Percentiles rank a stretch among this genome's conserved stretches.
Evolutionary conservation across 2,888 invertebrate genomes (phyloP).

Genomic region (Drosophila putrida): DNA sequence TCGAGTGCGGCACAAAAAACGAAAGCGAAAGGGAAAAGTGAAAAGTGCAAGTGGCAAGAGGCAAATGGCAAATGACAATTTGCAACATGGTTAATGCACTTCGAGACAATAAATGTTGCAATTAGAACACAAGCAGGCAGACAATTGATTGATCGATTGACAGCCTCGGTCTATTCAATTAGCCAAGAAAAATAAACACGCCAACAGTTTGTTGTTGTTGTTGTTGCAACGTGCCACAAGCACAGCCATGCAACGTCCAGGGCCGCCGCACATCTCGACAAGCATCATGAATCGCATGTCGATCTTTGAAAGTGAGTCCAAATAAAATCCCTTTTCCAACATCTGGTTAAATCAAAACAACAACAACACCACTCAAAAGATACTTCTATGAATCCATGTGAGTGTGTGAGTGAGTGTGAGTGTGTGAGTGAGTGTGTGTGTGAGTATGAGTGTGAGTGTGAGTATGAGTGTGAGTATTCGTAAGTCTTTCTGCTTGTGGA

Average conservation of each 20-base stretch:
- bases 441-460: neutral
- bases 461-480: neutral
- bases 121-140: constrained; percentile 19
- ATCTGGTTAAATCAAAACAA: too few relatives aligned
- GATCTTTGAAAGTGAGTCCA: constrained; percentile 82
- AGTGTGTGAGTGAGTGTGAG: too few relatives aligned
- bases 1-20: constrained; percentile 4
- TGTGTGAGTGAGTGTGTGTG: neutral
- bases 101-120: constrained; percentile 10
- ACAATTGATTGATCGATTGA: constrained; percentile 8
- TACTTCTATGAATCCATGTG: neutral
- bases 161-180: constrained; percentile 1
- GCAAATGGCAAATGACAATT: constrained; percentile 16
- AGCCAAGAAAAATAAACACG: constrained; percentile 3
- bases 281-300: constrained; percentile 82
- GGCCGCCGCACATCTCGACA: constrained; percentile 74
- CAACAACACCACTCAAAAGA: neutral
- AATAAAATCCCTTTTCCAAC: neutral
- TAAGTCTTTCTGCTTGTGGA: neutral
- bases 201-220: constrained; percentile 18
- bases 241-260: constrained; percentile 72
- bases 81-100: constrained; percentile 18
- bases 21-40: constrained; percentile 30
- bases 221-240: constrained; percentile 12
- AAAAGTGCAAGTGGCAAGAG: constrained; percentile 29